Percentiles rank a stretch among this genome's conserved stretches.
Conservation (phyloP, 2,888 invertebrate species). For the Allophyes oxyacanthae region DNA sequence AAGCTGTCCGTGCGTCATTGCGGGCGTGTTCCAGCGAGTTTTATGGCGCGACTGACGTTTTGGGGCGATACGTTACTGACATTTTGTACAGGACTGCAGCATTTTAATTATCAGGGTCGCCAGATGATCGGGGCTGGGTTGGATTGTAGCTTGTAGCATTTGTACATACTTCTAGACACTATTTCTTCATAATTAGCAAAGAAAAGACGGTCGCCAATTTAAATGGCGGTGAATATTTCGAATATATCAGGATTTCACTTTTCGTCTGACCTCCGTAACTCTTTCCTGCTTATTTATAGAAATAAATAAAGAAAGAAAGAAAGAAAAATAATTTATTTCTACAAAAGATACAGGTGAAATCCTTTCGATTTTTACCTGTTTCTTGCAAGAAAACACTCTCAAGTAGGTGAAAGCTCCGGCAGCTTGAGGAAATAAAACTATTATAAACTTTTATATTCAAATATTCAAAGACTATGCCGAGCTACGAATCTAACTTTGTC, state of each 20-base stretch:
- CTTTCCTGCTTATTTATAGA: too few species aligned
- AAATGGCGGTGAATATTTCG: too few species aligned
- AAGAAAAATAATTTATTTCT: too few species aligned
- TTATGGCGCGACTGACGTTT: slow-evolving; percentile 74
- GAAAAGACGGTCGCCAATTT: too few species aligned
- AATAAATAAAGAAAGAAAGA: too few species aligned
- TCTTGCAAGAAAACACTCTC: neutral
- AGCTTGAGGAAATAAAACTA: slow-evolving; percentile 7
- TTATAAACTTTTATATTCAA: neutral
- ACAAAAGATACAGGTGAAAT: too few species aligned
- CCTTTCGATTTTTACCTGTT: too few species aligned
- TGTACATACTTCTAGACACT: too few species aligned
- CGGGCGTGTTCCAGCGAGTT: slow-evolving; percentile 78
- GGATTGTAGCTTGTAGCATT: neutral
- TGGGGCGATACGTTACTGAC: slow-evolving; percentile 43
- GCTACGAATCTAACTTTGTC: neutral
- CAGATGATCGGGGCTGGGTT: slow-evolving; percentile 10
- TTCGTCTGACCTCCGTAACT: neutral
- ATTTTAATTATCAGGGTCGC: slow-evolving; percentile 54
- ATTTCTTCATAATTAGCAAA: too few species aligned
- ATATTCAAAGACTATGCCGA: neutral
- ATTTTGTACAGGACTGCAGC: slow-evolving; percentile 40
- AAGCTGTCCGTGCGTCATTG: slow-evolving; percentile 82
- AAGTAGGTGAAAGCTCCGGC: neutral
- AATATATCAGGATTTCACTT: too few species aligned